A percentile compares a stretch with the other conserved stretches of the same genome.
phyloP scores from a whole-genome alignment of 2,888 invertebrate genomes.

The Noctua janthe region DNA sequence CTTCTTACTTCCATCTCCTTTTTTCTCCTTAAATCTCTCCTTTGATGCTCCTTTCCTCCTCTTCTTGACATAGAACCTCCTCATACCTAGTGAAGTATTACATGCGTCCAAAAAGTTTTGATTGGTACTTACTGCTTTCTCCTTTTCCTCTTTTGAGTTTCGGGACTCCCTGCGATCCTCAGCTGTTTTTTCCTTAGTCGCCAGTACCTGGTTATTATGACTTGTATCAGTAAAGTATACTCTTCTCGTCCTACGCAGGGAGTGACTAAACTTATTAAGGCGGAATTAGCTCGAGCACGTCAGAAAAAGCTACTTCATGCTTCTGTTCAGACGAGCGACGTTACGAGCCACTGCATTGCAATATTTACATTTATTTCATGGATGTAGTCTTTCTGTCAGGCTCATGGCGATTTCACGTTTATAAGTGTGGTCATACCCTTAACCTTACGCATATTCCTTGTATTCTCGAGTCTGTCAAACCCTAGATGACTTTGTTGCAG shows the following conservation, averaged over 20 bases:
- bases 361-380: not conserved
- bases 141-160: constrained; percentile 82
- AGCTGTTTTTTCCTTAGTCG: constrained; percentile 37
- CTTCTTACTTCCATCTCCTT: constrained; percentile 50
- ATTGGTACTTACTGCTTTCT: constrained; percentile 66
- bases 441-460: not conserved
- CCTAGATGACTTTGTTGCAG: not conserved
- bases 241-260: not conserved
- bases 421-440: not conserved
- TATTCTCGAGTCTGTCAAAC: not conserved
- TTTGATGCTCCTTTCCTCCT: constrained; percentile 31
- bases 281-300: not conserved
- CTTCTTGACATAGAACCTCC: constrained; percentile 45
- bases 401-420: not conserved
- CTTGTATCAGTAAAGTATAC: constrained; percentile 12
- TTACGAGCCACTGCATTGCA: not conserved
- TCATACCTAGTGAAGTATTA: constrained; percentile 40
- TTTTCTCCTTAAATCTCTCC: constrained; percentile 23
- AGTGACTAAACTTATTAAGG: not conserved
- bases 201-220: constrained; percentile 17
- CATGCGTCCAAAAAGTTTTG: constrained; percentile 51
- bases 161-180: constrained; percentile 75
- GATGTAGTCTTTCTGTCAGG: not conserved
- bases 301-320: not conserved
- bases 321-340: not conserved